Conservation (phyloP, 1,140 invertebrate species). For the Xylocopa sonorina region DNA sequence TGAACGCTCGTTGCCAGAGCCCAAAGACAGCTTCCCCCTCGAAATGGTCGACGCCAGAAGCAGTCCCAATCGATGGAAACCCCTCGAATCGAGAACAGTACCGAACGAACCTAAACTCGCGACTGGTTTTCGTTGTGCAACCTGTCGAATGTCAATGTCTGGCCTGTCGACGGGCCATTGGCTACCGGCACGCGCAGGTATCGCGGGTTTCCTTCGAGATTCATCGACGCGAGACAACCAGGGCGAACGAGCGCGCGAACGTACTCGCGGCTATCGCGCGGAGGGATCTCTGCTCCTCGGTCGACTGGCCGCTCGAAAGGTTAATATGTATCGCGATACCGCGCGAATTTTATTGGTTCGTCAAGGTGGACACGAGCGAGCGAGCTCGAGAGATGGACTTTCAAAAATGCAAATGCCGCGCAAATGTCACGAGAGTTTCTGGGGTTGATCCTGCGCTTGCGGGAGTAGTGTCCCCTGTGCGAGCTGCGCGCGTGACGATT, state of each 20-base stretch:
- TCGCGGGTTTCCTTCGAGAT: constrained; percentile 8
- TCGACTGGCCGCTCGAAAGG: constrained; percentile 31
- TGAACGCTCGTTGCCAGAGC: too few species aligned
- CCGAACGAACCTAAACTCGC: background rate
- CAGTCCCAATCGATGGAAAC: too few species aligned
- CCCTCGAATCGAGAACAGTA: too few species aligned
- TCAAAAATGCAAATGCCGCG: constrained; percentile 35
- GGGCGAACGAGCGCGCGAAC: background rate
- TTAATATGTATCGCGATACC: constrained; percentile 40
- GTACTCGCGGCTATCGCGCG: constrained; percentile 13
- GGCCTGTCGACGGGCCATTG: background rate
- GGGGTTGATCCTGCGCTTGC: background rate
- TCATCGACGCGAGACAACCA: background rate
- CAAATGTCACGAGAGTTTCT: constrained; percentile 16
- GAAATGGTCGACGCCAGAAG: too few species aligned
- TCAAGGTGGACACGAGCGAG: background rate
- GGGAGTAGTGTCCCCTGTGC: background rate
- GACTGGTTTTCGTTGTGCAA: background rate
- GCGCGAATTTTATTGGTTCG: constrained; percentile 17
- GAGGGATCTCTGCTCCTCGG: constrained; percentile 13
- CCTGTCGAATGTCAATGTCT: constrained; percentile 33
- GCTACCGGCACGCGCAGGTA: constrained; percentile 6
- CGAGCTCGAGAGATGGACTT: background rate
- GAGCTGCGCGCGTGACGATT: too few species aligned
- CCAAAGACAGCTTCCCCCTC: too few species aligned